A percentile compares a stretch with the other conserved stretches of the same genome.
These are phyloP conservation scores for Kryphioiulus occultus DNA, from an alignment of 2,888 invertebrate species.

Conservation along the genomic window DNA sequence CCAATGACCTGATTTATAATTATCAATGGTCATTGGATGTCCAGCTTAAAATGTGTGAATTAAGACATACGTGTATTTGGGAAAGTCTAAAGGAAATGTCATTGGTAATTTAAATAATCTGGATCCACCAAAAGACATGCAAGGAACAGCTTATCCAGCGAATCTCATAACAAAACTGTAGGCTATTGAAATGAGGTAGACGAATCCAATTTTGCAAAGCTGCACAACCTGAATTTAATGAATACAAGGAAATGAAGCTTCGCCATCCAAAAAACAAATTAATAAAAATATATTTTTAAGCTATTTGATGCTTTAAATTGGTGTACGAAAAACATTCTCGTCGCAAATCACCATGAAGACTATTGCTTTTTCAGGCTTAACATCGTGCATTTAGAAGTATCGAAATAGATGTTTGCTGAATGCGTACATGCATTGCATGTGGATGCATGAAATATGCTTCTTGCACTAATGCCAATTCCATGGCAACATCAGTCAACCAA, in stretches of 20 bases:
- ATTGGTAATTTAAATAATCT: no score
- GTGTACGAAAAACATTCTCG: neutral
- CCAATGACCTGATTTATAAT: no score
- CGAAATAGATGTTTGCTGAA: neutral
- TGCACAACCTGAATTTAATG: neutral
- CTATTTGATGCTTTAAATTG: neutral
- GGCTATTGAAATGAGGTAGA: no score
- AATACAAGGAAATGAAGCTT: neutral
- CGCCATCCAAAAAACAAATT: neutral
- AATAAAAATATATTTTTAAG: neutral
- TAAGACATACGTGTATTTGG: no score
- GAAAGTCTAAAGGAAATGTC: no score
- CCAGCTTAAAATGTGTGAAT: no score
- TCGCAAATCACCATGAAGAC: neutral
- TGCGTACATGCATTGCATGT: neutral
- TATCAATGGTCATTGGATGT: no score
- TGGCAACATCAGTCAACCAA: neutral
- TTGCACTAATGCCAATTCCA: neutral
- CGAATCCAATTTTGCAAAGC: neutral
- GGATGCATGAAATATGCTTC: neutral
- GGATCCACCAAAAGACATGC: no score
- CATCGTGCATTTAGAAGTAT: neutral
- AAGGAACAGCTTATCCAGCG: no score
- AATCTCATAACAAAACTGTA: no score
- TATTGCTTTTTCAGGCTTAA: neutral